Percentiles rank a stretch among this genome's conserved stretches.
phyloP scores from a whole-genome alignment of 2,888 invertebrate species.

The Agriotes lineatus region DNA sequence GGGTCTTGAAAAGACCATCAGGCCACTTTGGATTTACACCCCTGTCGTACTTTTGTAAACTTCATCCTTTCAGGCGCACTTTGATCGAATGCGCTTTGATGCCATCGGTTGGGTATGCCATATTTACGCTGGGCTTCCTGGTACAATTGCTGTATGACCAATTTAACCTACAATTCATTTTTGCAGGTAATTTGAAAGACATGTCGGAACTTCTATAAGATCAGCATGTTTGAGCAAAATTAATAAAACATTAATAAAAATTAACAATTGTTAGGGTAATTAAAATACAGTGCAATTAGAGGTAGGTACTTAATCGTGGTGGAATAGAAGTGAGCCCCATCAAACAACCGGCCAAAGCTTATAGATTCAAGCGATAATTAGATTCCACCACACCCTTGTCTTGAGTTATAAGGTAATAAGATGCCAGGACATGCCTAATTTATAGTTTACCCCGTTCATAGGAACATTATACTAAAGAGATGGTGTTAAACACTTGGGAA shows the following conservation, averaged over 20 bases:
- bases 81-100: too few relatives aligned
- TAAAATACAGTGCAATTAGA: background rate
- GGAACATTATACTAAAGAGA: slow-evolving; percentile 47
- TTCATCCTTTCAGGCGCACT: too few relatives aligned
- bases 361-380: slow-evolving; percentile 65
- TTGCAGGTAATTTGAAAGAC: too few relatives aligned
- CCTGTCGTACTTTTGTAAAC: slow-evolving; percentile 10
- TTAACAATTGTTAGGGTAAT: too few relatives aligned
- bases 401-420: slow-evolving; percentile 67
- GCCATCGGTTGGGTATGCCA: too few relatives aligned
- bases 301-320: slow-evolving; percentile 26
- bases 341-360: slow-evolving; percentile 54
- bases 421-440: slow-evolving; percentile 64
- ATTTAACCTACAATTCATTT: too few relatives aligned
- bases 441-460: slow-evolving; percentile 62
- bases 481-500: slow-evolving; percentile 47
- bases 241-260: too few relatives aligned
- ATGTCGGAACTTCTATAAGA: too few relatives aligned
- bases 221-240: too few relatives aligned
- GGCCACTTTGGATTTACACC: slow-evolving; percentile 30
- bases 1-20: slow-evolving; percentile 42
- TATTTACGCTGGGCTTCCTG: too few relatives aligned
- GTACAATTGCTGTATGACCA: too few relatives aligned
- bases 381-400: slow-evolving; percentile 66
- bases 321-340: slow-evolving; percentile 48